Evolutionary conservation across 2,113 vertebrate genomes (phyloP).

Genomic region (Dicrurus megarhynchus): DNA sequence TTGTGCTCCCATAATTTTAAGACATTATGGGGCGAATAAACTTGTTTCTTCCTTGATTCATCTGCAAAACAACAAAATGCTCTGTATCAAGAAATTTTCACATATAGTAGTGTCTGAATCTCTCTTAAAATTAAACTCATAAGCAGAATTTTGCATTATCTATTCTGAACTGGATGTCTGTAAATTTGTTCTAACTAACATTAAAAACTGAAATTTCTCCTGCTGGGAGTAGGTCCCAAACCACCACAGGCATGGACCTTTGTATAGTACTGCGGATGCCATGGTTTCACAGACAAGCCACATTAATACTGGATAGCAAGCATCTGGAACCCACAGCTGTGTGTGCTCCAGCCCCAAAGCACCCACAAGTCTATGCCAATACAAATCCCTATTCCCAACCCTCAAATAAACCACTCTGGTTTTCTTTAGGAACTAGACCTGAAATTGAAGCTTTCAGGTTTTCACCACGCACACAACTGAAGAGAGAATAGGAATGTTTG

Average conservation of each 20-base stretch:
- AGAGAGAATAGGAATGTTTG: not conserved
- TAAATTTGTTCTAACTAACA: slow-evolving; percentile 35
- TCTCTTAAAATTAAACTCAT: not conserved
- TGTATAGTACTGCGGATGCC: slow-evolving; percentile 68
- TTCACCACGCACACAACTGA: slow-evolving; percentile 37
- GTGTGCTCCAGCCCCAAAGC: slow-evolving; percentile 67
- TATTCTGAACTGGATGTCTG: not conserved
- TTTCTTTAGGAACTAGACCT: slow-evolving; percentile 71
- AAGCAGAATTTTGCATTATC: not conserved
- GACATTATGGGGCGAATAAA: not conserved
- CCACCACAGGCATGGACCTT: slow-evolving; percentile 66
- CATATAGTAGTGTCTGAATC: not conserved
- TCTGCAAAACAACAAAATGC: not conserved
- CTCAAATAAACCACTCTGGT: slow-evolving; percentile 73
- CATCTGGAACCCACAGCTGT: slow-evolving; percentile 77
- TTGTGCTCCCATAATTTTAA: not conserved
- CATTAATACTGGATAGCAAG: slow-evolving; percentile 75
- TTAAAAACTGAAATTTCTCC: slow-evolving; percentile 46
- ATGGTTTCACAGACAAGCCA: slow-evolving; percentile 77
- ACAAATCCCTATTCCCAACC: slow-evolving; percentile 66
- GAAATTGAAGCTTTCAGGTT: slow-evolving; percentile 62
- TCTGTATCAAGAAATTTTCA: not conserved
- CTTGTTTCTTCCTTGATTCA: not conserved
- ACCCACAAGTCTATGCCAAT: slow-evolving; percentile 71
- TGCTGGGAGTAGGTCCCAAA: slow-evolving; percentile 57